phyloP scores from a whole-genome alignment of 2,797 vertebrate genomes.

The Gastrophryne carolinensis region DNA sequence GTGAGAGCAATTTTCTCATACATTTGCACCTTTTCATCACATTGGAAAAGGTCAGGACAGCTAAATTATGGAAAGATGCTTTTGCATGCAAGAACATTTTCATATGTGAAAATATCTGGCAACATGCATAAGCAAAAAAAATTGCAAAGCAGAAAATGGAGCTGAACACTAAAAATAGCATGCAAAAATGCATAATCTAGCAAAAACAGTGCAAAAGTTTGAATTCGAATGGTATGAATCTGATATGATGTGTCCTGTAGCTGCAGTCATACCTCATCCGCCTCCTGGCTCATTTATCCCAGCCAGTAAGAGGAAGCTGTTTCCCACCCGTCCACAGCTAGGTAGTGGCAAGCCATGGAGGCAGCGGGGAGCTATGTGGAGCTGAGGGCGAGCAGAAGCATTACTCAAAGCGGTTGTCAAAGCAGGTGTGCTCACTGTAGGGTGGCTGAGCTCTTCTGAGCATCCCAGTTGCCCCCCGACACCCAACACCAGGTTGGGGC shows the following conservation, averaged over 20 bases:
- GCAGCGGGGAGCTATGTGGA: conserved; percentile 66
- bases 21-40: too few species aligned
- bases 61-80: too few species aligned
- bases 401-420: conserved; percentile 83
- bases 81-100: too few species aligned
- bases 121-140: too few species aligned
- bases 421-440: conserved; percentile 72
- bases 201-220: too few species aligned
- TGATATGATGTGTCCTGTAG: conserved; percentile 47
- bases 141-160: too few species aligned
- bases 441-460: conserved; percentile 86
- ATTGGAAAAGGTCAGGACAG: too few species aligned
- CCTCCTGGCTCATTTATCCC: conserved; percentile 22
- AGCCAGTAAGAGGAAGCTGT: conserved; percentile 4
- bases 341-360: conserved; percentile 45
- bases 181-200: too few species aligned
- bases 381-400: conserved; percentile 82
- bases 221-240: too few species aligned
- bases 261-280: conserved; percentile 38
- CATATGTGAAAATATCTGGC: too few species aligned
- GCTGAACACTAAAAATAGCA: too few species aligned
- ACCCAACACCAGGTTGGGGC: conserved; percentile 83
- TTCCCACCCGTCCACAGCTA: neutral
- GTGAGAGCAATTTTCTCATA: too few species aligned
- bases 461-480: conserved; percentile 84